Base-by-base conservation (phyloP, 2,113 vertebrate genomes). In the Tragelaphus buxtoni region DNA sequence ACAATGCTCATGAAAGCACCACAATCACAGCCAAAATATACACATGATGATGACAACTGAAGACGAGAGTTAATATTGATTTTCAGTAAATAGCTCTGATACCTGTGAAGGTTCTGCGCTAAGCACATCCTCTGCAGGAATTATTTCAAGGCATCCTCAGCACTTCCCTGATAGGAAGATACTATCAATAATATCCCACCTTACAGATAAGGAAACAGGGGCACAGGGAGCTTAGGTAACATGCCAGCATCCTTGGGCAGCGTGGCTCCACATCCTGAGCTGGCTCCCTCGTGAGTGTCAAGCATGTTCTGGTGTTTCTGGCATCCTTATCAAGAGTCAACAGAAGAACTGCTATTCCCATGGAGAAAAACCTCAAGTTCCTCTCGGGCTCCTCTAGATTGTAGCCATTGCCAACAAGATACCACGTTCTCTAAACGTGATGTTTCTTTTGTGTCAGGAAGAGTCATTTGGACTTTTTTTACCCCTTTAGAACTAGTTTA, bases 401-500 rank as follows among this genome's bases (percentile, higher is more conserved):
- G 20, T 12, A 88, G 65, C 30, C 18, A 9, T 9, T 24, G 58
- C 13, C 3, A 1, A n/a, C 8, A 28, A 30, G n/a, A 28, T 22
- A 49, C 28, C 45, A 11, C 7, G 0, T 58, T 93, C 76, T 81
- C 65, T 79, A 55, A 58, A 88, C 14, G 5, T 7, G 42, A 53
- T 74, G 61, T 80, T 92, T 92, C 81, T 65, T 90, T 72, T 80
- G 60, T 24, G 28, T 74, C 28, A 63, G 88, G 32, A 65, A 94
- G 30, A 77, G 16, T 53, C 72, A 63, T 20, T 18, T 51, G 22
- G 35, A 72, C 30, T 39, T 56, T 13, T 30, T 22, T 35, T 35
- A 7, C 10, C 12, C 18, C 32, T n/a, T 92, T 96, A 81, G n/a
- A 93, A 42, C 45, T 65, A 87, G 83, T 58, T 94, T 35, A 94